Conservation (phyloP, 2,113 vertebrate genomes). For the Chlamydotis undulata region DNA sequence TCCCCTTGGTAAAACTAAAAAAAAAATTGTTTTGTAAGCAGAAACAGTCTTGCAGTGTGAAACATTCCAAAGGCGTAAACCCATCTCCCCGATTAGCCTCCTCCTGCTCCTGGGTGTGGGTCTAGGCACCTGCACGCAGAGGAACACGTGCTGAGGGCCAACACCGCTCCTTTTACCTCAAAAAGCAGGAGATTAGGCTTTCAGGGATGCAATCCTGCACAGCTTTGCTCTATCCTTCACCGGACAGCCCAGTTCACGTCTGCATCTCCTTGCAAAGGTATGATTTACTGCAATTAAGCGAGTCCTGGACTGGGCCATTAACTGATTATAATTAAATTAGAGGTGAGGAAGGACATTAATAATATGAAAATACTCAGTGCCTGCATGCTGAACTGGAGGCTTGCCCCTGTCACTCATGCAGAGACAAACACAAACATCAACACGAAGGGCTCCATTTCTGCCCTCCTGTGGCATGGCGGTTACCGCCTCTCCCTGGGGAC, state of each 20-base stretch:
- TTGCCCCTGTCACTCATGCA: not conserved
- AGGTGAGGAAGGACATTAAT: not conserved
- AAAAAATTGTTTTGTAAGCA: not conserved
- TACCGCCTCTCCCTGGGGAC: not conserved
- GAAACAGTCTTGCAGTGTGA: not conserved
- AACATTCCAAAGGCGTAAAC: not conserved
- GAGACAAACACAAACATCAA: too few species aligned
- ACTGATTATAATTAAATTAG: slow-evolving; percentile 17
- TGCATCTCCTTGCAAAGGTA: not conserved
- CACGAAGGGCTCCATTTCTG: not conserved
- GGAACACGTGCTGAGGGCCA: not conserved
- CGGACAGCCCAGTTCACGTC: not conserved
- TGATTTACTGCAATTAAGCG: not conserved
- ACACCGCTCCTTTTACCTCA: not conserved
- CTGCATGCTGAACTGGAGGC: not conserved
- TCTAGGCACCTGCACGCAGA: not conserved
- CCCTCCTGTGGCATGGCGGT: not conserved
- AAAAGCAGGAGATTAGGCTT: not conserved
- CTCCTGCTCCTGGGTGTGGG: not conserved
- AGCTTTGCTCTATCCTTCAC: not conserved
- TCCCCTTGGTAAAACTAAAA: not conserved
- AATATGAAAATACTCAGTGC: not conserved
- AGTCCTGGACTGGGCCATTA: not conserved
- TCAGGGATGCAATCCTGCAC: not conserved
- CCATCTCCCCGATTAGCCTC: not conserved